Base-by-base conservation (phyloP, 2,113 vertebrate genomes). In the Xyliphius kryptos region DNA sequence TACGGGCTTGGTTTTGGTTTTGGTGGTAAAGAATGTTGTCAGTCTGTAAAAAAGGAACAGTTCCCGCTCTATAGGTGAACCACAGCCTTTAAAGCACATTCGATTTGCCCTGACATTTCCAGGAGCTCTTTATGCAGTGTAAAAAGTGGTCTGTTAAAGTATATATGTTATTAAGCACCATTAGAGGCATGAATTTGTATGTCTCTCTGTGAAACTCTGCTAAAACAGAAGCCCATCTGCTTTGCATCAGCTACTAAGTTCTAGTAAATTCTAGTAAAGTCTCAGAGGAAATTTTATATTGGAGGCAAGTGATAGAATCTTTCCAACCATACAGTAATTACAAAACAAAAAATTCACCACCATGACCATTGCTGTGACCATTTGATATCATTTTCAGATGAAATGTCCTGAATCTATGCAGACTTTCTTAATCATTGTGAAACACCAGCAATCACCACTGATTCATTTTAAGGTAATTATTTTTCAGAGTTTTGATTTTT, bases 1-100 rank as follows among this genome's bases (percentile, higher is more conserved):
- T 80, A 78, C 32, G 59, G 59, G 53, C 76, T 76, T 74, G 56
- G 74, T n/a, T n/a, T n/a, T 71, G 68, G 53, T 72, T 51, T 46
- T 21, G 15, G 58, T 55, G 46, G 22, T 54, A 56, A 53, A 67
- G 61, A 56, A 63, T 63, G 37, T 37, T 43, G 44, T 15, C 37
- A 17, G 48, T 19, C 7, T 2, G 32, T 46, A 41, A 14, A 32
- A 41, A 68, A 40, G 12, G 49, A 38, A 22, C 37, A 50, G 17
- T 20, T 21, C n/a, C 43, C 36, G 0, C 48, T 62, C 22, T 44
- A 46, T 47, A 56, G 51, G 63, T 47, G 51, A 67, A 53, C 40
- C 41, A 62, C 51, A 62, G 14, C 51, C 16, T 46, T 57, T 50
- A 41, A 48, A 36, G 47, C 17, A 15, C 19, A 37, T 8, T 63